These are phyloP conservation scores for Patella ulyssiponensis DNA, from an alignment of 2,888 invertebrate genomes.

Conservation along the genomic window DNA sequence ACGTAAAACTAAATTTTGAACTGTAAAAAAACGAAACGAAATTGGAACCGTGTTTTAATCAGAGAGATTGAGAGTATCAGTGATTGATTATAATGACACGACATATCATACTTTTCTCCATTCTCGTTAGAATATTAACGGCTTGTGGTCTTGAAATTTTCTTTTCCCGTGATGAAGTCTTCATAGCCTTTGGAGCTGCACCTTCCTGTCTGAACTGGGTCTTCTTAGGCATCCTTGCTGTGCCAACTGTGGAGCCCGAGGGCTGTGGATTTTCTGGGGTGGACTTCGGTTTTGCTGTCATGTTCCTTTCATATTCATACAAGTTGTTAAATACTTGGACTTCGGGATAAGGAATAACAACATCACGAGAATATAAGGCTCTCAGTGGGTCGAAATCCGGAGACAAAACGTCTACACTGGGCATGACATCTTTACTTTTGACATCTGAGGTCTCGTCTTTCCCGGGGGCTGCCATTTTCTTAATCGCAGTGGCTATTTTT, in stretches of 20 bases:
- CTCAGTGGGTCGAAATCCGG: constrained; percentile 52
- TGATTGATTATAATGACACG: too few relatives aligned
- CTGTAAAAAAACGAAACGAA: too few relatives aligned
- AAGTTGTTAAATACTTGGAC: constrained; percentile 53
- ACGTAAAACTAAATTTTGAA: too few relatives aligned
- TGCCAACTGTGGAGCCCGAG: not conserved
- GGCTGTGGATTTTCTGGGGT: not conserved
- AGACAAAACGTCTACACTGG: constrained; percentile 49
- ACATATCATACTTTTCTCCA: constrained; percentile 46
- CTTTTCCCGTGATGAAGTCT: not conserved
- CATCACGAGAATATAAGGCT: constrained; percentile 47
- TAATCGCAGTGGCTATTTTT: too few relatives aligned
- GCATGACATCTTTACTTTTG: constrained; percentile 20
- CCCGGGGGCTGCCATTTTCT: constrained; percentile 53
- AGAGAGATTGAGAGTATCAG: too few relatives aligned
- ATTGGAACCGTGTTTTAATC: too few relatives aligned
- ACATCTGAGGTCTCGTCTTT: constrained; percentile 27
- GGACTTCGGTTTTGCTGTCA: not conserved
- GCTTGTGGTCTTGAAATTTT: not conserved
- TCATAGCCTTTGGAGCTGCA: not conserved
- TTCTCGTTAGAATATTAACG: constrained; percentile 48
- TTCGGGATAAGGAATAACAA: constrained; percentile 44
- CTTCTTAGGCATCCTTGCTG: not conserved
- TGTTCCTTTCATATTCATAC: constrained; percentile 52
- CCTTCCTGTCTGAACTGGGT: not conserved